phyloP scores from a whole-genome alignment of 1,140 invertebrate genomes.

The Habropoda laboriosa region DNA sequence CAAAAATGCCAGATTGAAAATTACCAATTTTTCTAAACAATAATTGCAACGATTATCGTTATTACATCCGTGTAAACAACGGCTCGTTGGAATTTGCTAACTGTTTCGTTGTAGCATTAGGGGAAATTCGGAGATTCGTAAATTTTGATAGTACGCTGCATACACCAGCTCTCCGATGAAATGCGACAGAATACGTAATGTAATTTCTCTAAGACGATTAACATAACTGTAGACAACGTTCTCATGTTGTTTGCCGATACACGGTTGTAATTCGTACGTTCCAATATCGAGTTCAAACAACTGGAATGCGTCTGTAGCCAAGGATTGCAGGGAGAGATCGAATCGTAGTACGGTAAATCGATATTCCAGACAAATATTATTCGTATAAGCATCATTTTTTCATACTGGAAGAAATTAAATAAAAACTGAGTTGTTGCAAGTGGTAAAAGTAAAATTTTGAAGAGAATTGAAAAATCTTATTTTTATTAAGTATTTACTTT shows the following conservation, averaged over 20 bases:
- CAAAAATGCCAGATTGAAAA: neutral
- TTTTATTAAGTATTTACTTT: too few species aligned
- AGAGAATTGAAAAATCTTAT: too few species aligned
- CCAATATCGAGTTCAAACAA: neutral
- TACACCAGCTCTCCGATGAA: slow-evolving; percentile 47
- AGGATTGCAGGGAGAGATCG: too few species aligned
- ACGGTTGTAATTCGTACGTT: neutral
- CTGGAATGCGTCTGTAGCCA: too few species aligned
- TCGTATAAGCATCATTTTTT: too few species aligned
- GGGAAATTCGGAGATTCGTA: slow-evolving; percentile 1
- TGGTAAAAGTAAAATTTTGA: too few species aligned
- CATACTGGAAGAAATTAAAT: too few species aligned
- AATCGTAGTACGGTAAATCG: neutral
- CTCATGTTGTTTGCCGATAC: slow-evolving; percentile 18
- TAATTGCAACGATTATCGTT: neutral
- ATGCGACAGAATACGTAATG: slow-evolving; percentile 73
- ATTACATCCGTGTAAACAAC: neutral
- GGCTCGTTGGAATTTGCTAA: neutral
- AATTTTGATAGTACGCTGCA: slow-evolving; percentile 19
- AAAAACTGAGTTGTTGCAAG: too few species aligned
- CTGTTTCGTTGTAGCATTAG: neutral
- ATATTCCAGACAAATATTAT: too few species aligned
- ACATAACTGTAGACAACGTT: slow-evolving; percentile 59
- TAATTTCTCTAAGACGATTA: slow-evolving; percentile 72
- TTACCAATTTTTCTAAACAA: neutral